Evolutionary conservation across 2,797 vertebrate species (phyloP).

Genomic region (Pseudomugil tenellus): DNA sequence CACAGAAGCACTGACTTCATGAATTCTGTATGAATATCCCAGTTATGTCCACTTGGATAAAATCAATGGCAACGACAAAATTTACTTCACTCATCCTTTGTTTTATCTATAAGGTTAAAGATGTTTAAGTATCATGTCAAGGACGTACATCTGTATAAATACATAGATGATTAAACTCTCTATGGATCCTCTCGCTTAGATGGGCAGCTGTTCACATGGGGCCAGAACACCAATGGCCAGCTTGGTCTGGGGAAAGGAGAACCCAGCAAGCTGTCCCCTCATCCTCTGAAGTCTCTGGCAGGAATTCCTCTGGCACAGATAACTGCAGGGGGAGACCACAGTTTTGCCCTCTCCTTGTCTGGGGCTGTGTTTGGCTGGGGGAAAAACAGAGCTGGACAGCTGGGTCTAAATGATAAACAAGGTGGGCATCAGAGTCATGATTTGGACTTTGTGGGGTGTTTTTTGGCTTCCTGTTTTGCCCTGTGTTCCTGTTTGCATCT

Average conservation of each 20-base stretch:
- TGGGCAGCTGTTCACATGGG: constrained; percentile 90
- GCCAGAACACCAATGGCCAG: constrained; percentile 88
- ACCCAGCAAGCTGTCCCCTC: constrained; percentile 82
- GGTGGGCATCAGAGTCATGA: constrained; percentile 77
- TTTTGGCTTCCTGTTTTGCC: no score
- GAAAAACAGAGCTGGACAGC: constrained; percentile 89
- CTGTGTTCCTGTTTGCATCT: no score
- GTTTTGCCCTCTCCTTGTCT: constrained; percentile 89
- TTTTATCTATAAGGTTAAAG: no score
- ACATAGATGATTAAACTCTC: not conserved
- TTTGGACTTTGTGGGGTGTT: no score
- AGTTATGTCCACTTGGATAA: constrained; percentile 6
- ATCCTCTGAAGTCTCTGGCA: constrained; percentile 87
- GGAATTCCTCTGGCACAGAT: constrained; percentile 91
- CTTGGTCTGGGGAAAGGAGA: constrained; percentile 88
- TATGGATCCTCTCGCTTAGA: constrained; percentile 65
- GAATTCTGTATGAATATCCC: not conserved
- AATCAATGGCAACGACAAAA: not conserved
- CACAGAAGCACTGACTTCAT: not conserved
- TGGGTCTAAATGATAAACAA: constrained; percentile 90
- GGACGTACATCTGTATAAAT: not conserved
- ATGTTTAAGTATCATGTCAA: not conserved
- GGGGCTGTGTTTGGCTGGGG: constrained; percentile 93
- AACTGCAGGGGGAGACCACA: constrained; percentile 90
- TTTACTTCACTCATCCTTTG: not conserved